Evolutionary conservation across 2,888 invertebrate genomes (phyloP), one percentile per base, ranked within the genome.

Genomic region (Steinernema carpocapsae): DNA sequence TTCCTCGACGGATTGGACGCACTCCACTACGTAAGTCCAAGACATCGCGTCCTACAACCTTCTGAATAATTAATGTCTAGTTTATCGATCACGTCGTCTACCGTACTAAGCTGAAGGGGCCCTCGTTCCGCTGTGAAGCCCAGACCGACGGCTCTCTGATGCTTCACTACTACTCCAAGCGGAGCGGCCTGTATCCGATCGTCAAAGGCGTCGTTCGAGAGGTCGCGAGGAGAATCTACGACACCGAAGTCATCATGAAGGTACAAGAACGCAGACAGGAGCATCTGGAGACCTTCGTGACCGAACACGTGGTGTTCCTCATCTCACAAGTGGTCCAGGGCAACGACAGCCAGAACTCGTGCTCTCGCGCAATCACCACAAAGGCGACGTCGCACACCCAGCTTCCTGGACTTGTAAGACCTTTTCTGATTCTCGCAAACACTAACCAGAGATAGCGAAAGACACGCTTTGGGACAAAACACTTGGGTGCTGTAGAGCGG

Each of bases 1-100:
- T 97, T 97, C 89, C 90, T 97, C 81, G 89, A 97, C 93, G 96
- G 96, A 89, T 90, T 97, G 86, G 97, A 97, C 88, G 95, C 96
- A 17, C 91, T 97, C 3, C 96, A 97, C 75, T 83, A 82, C 74
- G 52, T 56, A 29, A 19, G 45, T 32, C 19, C 12, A 37, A 37
- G 37, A 70, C 45, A 17, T 10, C 78, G 46, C 37, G 52, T 64
- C 72, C 17, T 19, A 19, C 10, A 2, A 29, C 10, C 42, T 74
- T 22, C 12, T 43, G 10, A 32, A 64, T 32, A 17, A 48, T 45
- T 6, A 12, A 29, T 51, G 19, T 74, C 17, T 29, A 74, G 74
- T 85, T 83, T 78, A 83, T 83, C 75, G 84, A 84, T 74, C 83
- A 83, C 71, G 87, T 87, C 17, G 85, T 87, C 19, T 87, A 86